These are phyloP conservation scores for Odontophorus gujanensis DNA, from an alignment of 2,113 vertebrate genomes.

Conservation along the genomic window DNA sequence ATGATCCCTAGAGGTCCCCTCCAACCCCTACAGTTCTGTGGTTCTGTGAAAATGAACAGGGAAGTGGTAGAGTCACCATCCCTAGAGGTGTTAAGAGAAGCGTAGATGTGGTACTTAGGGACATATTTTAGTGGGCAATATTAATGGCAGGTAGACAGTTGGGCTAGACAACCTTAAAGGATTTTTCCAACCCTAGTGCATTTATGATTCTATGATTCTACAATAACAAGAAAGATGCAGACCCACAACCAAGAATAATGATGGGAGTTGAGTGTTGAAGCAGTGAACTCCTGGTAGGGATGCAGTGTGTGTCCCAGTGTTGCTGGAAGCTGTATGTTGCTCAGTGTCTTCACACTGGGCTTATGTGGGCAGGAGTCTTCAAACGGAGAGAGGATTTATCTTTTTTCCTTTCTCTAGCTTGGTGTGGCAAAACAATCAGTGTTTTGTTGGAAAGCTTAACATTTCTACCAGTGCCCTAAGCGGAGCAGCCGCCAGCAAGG, in stretches of 20 bases:
- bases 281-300: fast-evolving
- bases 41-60: no score
- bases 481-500: neutral
- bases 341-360: neutral
- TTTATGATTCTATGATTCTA: no score
- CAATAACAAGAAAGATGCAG: neutral
- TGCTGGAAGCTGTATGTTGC: neutral
- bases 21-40: no score
- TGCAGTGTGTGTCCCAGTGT: no score
- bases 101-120: no score
- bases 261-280: neutral
- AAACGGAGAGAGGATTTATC: neutral
- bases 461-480: neutral
- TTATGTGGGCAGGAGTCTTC: neutral
- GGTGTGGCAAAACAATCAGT: neutral
- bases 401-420: neutral
- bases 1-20: no score
- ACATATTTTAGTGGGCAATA: no score
- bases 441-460: neutral
- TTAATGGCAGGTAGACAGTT: no score
- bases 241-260: neutral
- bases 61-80: no score
- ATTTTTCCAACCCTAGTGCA: no score
- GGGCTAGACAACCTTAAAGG: no score
- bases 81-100: no score